A percentile compares a stretch with the other conserved stretches of the same genome.
phyloP scores from a whole-genome alignment of 2,888 invertebrate species.

The Ectropis crepuscularia region DNA sequence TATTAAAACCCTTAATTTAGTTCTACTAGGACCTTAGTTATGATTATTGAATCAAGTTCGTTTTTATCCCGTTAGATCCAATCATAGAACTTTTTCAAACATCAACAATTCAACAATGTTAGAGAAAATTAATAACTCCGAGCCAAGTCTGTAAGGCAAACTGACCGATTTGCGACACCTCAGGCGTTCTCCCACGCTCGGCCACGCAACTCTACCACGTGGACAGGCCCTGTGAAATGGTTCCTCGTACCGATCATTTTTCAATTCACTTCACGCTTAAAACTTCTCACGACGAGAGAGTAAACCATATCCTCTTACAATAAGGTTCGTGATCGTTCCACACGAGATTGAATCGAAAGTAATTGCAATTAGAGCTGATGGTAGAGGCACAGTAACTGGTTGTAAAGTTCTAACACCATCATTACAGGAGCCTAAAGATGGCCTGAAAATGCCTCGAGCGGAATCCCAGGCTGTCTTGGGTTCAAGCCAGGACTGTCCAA shows the following conservation, averaged over 20 bases:
- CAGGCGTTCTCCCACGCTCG: constrained; percentile 70
- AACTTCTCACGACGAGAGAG: no score
- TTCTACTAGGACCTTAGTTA: no score
- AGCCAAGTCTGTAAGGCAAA: constrained; percentile 26
- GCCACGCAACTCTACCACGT: constrained; percentile 47
- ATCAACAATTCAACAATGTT: constrained; percentile 9
- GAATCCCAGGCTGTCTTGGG: constrained; percentile 65
- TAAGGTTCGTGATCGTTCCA: no score
- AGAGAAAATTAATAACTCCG: constrained; percentile 16
- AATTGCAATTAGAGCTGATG: no score
- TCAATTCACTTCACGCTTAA: no score
- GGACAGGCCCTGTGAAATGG: constrained; percentile 1
- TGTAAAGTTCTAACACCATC: constrained; percentile 49
- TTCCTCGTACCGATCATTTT: no score
- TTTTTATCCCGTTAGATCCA: constrained; percentile 2
- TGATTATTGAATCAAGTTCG: no score
- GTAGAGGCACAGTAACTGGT: constrained; percentile 7
- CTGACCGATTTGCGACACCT: constrained; percentile 55
- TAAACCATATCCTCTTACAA: no score
- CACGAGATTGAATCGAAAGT: no score
- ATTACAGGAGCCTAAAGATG: constrained; percentile 37
- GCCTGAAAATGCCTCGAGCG: constrained; percentile 60
- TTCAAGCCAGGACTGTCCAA: constrained; percentile 38
- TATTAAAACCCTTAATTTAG: no score
- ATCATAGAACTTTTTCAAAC: constrained; percentile 15